phyloP scores from a whole-genome alignment of 2,888 invertebrate genomes.

The Pseudolycoriella hygida region DNA sequence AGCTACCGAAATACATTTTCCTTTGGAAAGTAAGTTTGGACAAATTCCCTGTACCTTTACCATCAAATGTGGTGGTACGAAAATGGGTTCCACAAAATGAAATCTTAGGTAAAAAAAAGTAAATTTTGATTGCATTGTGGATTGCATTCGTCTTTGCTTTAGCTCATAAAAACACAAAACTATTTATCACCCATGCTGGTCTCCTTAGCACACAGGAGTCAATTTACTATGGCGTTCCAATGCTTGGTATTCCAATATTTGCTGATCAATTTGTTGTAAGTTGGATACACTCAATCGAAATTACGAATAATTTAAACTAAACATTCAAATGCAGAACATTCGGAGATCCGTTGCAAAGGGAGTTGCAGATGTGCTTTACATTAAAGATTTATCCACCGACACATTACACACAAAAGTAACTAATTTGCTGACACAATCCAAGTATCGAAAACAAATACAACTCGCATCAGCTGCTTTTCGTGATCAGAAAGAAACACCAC shows the following conservation, averaged over 20 bases:
- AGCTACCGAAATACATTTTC: conserved; percentile 7
- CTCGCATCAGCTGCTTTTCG: conserved; percentile 1
- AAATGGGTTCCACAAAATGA: conserved; percentile 35
- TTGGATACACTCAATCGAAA: too few species aligned
- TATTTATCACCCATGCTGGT: conserved; percentile 9
- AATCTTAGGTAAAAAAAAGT: conserved; percentile 30
- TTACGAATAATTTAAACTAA: background rate
- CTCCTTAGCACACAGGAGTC: conserved; percentile 8
- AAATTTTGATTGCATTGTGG: too few species aligned
- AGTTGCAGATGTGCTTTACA: conserved; percentile 12
- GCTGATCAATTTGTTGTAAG: conserved; percentile 3
- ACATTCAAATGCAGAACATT: conserved; percentile 6
- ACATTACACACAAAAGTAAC: conserved; percentile 8
- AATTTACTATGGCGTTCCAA: conserved; percentile 7
- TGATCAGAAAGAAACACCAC: conserved; percentile 5
- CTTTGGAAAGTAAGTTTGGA: conserved; percentile 8
- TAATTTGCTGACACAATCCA: conserved; percentile 11
- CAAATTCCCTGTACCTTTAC: conserved; percentile 15
- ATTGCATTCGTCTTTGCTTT: background rate
- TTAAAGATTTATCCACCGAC: conserved; percentile 11
- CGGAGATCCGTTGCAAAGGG: conserved; percentile 9
- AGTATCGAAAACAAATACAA: conserved; percentile 7
- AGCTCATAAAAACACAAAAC: conserved; percentile 6
- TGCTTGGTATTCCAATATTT: conserved; percentile 8
- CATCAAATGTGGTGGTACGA: conserved; percentile 27